Evolutionary conservation across 2,113 vertebrate species (phyloP), one percentile per base, ranked within the genome.

Genomic region (Osmerus eperlanus): DNA sequence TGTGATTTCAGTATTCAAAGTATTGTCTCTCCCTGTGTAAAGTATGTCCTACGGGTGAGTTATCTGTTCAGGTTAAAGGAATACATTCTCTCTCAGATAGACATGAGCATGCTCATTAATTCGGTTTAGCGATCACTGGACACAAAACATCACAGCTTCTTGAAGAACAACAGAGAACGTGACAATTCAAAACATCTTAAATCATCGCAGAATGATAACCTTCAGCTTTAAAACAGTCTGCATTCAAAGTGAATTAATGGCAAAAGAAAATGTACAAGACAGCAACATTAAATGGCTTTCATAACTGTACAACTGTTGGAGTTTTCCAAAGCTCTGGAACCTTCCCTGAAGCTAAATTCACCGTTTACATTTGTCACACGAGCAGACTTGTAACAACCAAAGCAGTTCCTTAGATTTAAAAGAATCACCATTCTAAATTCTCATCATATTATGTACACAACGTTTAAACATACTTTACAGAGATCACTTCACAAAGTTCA

Each of bases 401-500:
- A 87, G 84, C 77, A 71, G 77, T 85, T 88, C 73, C 83, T 79
- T 76, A 41, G 71, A 18, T 71, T 77, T 76, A 85, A 87, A 89
- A 84, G 75, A 88, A 67, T 36, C 54, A 66, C 81, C 65, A 47
- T 63, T 74, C 81, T 85, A 84, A 84, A 82, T 71, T 73, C 52
- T 86, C 66, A 86, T 81, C 70, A 71, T 83, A 86, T 78, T 90
- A 91, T 90, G 78, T 92, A 91, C 89, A 92, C 80, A 81, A 83
- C 80, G 83, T 71, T 84, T 70, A 85, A 91, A 84, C 80, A 11
- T 88, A 88, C 88, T 80, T 83, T 90, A 89, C 89, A 88, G 85
- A 88, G 85, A 89, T 85, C 83, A 92, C 84, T 72, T 84, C 87
- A 91, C 87, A 85, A 83, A 87, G 74, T 83, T 86, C 86, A 90